Conservation (phyloP, 2,888 invertebrate species). For the Melieria crassipennis region DNA sequence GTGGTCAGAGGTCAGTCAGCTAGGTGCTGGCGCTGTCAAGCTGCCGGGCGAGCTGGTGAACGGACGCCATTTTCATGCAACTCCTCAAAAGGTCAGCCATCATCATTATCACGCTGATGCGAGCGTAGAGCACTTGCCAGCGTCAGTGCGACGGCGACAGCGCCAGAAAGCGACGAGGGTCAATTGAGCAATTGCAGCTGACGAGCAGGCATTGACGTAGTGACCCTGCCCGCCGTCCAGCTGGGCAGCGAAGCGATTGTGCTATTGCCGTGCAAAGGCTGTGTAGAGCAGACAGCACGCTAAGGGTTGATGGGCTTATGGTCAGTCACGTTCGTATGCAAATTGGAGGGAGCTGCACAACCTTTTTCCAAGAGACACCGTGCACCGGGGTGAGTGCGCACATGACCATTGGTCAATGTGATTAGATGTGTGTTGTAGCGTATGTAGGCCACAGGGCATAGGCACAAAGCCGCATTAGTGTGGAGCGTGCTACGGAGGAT, state of each 20-base stretch:
- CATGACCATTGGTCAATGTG: constrained; percentile 60
- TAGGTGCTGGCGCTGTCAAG: too few relatives aligned
- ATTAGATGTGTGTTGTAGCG: constrained; percentile 47
- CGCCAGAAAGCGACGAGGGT: constrained; percentile 24
- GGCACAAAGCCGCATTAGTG: constrained; percentile 7
- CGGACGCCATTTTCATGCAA: constrained; percentile 54
- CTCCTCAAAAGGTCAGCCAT: constrained; percentile 57
- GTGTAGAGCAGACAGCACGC: constrained; percentile 38
- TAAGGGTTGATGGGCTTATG: constrained; percentile 11
- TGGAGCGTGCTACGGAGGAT: constrained; percentile 39
- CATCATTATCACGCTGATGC: constrained; percentile 61
- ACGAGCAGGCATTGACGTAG: not conserved
- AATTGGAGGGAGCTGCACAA: constrained; percentile 43
- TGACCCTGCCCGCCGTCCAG: constrained; percentile 42
- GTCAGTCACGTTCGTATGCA: constrained; percentile 52
- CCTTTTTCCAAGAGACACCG: constrained; percentile 2
- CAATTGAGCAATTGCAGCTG: constrained; percentile 27
- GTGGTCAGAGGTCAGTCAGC: constrained; percentile 62
- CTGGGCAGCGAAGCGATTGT: constrained; percentile 38
- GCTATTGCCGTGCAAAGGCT: not conserved
- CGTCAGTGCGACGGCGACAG: not conserved
- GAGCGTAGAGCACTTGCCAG: constrained; percentile 3
- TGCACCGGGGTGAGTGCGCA: constrained; percentile 35
- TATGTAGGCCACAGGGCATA: constrained; percentile 35
- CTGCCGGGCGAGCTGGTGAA: constrained; percentile 30